These are phyloP conservation scores for Drosophila pseudotakahashii DNA, from an alignment of 2,888 invertebrate genomes.

Conservation along the genomic window DNA sequence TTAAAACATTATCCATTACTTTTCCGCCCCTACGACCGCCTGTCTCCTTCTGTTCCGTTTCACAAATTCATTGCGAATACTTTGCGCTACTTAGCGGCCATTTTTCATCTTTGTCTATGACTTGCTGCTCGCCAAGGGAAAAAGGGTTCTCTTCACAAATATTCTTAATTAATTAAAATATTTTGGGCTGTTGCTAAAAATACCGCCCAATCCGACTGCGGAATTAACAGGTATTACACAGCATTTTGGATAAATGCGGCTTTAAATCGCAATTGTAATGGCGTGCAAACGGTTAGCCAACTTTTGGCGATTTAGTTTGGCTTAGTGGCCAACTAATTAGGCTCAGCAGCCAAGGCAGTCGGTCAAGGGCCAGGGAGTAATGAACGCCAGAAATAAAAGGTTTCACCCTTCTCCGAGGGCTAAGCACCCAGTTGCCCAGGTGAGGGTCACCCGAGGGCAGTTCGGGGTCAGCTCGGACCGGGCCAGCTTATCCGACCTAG, in stretches of 20 bases:
- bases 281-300: slow-evolving; percentile 4
- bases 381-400: slow-evolving; percentile 26
- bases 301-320: slow-evolving; percentile 30
- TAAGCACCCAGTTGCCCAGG: slow-evolving; percentile 14
- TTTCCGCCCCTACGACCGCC: slow-evolving; percentile 7
- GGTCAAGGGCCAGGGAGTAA: slow-evolving; percentile 43
- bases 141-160: slow-evolving; percentile 55
- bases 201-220: background rate
- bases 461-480: slow-evolving; percentile 5
- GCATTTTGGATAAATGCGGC: slow-evolving; percentile 21
- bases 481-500: slow-evolving; percentile 11
- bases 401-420: slow-evolving; percentile 5
- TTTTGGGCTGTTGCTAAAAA: slow-evolving; percentile 35
- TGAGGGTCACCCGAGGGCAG: slow-evolving; percentile 11
- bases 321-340: slow-evolving; percentile 58
- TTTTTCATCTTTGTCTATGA: slow-evolving; percentile 35
- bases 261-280: slow-evolving; percentile 12
- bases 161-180: slow-evolving; percentile 69
- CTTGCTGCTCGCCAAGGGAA: slow-evolving; percentile 8
- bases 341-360: slow-evolving; percentile 26
- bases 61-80: slow-evolving; percentile 54
- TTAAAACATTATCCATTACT: slow-evolving; percentile 40
- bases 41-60: slow-evolving; percentile 1
- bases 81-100: slow-evolving; percentile 49
- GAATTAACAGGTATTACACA: background rate